These are phyloP conservation scores for Anolis apletophallus DNA, from an alignment of 2,797 vertebrate genomes.

Conservation along the genomic window DNA sequence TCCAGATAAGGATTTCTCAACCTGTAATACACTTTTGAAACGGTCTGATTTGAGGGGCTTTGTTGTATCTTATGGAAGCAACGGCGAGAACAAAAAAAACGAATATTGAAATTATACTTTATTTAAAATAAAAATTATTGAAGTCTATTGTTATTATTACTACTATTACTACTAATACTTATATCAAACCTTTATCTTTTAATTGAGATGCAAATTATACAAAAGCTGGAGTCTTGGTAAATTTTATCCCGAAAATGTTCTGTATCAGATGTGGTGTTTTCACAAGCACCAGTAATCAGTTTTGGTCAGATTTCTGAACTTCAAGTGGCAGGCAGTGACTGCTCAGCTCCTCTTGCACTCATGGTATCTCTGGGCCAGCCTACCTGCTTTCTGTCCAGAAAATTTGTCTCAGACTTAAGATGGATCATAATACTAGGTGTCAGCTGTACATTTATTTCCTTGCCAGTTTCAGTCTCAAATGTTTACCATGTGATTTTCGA, in stretches of 20 bases:
- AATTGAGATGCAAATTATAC: background rate
- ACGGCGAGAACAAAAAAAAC: background rate
- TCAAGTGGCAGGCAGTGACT: constrained; percentile 60
- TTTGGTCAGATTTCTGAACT: constrained; percentile 54
- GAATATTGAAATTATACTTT: background rate
- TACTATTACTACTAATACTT: no score
- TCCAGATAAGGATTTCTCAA: no score
- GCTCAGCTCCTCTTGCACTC: constrained; percentile 58
- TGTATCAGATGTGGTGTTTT: constrained; percentile 26
- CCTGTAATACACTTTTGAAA: background rate
- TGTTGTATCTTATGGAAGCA: background rate
- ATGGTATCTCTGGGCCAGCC: constrained; percentile 68
- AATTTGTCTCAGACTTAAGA: constrained; percentile 42
- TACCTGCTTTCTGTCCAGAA: constrained; percentile 64
- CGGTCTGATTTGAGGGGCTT: background rate
- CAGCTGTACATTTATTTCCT: background rate
- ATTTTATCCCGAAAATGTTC: background rate
- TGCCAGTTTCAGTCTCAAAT: background rate
- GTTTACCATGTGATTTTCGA: background rate
- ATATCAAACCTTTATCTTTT: no score
- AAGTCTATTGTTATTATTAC: background rate
- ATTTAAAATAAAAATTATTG: background rate
- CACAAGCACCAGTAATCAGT: constrained; percentile 48
- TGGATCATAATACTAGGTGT: background rate
- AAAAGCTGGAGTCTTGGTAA: constrained; percentile 21